Evolutionary conservation across 2,888 invertebrate genomes (phyloP), one percentile per base, ranked within the genome.

Genomic region (Lordiphosa fenestrarum): DNA sequence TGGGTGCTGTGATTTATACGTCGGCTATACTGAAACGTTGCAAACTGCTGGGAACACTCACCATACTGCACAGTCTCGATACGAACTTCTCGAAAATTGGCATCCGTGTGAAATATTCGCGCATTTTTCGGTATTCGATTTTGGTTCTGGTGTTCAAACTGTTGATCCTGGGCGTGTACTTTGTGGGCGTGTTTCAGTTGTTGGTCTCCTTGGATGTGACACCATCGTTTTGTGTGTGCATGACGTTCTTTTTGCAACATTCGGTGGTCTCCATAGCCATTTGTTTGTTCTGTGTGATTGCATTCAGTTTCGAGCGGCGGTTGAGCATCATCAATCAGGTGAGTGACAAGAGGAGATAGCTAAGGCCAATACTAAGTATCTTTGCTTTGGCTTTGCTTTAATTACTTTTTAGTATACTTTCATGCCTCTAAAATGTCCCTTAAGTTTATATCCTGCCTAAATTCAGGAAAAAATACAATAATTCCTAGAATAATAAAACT

Each of bases 301-400:
- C 86, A 30, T 81, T 87, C 40, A 86, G 88, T n/a, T 86, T 88
- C 62, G 84, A 86, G 40, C 73, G 88, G 6, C 87, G 89, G 12
- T 66, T 89, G 61, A 82, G 80, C 19, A 86, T 89, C 60, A 60
- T 89, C 9, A 88, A 89, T 69, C 85, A 87, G 89, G 89, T 89
- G 68, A 80, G 82, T 63, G 48, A 9, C 12, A 5, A 9, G n/a
- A 2, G 37, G 9, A 25, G 46, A 13, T 30, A n/a, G n/a, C 42
- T 64, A 25, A 15, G 13, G 19, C n/a, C n/a, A n/a, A n/a, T 2
- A 15, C 15, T 15, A 4, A 19, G 2, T 19, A 19, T 19, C 19
- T 9, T 15, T 53, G 37, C 44, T 58, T 56, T 6, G 25, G 6
- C 2, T 25, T 25, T 25, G 6, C 25, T 25, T 15, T 15, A 15